phyloP scores from a whole-genome alignment of 53 echinoderm and acorn worm species.

The Glandiceps talaboti region DNA sequence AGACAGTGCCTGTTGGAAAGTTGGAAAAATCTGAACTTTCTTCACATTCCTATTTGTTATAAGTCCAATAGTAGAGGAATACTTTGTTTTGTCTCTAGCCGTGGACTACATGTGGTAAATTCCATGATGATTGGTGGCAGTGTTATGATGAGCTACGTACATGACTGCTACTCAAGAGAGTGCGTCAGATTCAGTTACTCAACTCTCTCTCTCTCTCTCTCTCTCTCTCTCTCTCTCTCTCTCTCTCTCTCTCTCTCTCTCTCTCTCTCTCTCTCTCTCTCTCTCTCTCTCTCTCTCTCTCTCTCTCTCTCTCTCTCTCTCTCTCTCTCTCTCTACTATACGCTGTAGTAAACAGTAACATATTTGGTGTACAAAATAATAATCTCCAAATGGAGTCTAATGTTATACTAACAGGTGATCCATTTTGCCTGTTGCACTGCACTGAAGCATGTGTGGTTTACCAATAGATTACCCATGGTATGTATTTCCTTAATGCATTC shows the following conservation, averaged over 20 bases:
- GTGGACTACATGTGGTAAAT: not conserved
- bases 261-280: not conserved
- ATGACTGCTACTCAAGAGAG: not conserved
- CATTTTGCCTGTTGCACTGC: too few relatives aligned
- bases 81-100: too few relatives aligned
- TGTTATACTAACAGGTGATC: not conserved
- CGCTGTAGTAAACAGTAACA: not conserved
- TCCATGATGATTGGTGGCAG: not conserved
- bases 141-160: not conserved
- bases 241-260: conserved; percentile 1
- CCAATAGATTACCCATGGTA: too few relatives aligned
- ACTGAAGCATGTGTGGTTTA: too few relatives aligned
- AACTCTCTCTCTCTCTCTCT: not conserved
- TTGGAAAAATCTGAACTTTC: too few relatives aligned
- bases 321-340: too few relatives aligned
- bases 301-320: too few relatives aligned
- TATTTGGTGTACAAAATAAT: not conserved
- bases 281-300: too few relatives aligned
- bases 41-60: too few relatives aligned
- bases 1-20: too few relatives aligned
- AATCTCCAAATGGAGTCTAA: not conserved
- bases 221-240: conserved; percentile 1
- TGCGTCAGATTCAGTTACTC: not conserved
- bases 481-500: too few relatives aligned
- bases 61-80: too few relatives aligned